These are phyloP conservation scores for Scaptomyza montana DNA, from an alignment of 1,140 invertebrate species.

Conservation along the genomic window DNA sequence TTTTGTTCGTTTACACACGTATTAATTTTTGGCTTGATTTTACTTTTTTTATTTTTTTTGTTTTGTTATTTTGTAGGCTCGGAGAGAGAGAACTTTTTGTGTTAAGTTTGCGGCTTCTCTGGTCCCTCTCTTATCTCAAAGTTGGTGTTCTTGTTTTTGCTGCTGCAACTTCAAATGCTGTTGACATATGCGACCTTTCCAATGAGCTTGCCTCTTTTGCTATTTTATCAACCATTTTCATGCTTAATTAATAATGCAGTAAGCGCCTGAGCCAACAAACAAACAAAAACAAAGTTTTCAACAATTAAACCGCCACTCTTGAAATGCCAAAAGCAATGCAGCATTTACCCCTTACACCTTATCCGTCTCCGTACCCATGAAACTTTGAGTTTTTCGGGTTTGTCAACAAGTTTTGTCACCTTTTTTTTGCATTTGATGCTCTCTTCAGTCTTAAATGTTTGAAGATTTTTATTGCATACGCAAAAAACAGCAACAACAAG, in stretches of 20 bases:
- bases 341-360: conserved; percentile 1
- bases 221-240: conserved; percentile 43
- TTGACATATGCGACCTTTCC: conserved; percentile 49
- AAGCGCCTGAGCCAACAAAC: conserved; percentile 41
- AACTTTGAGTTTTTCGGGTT: conserved; percentile 20
- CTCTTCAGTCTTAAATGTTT: conserved; percentile 29
- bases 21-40: conserved; percentile 60
- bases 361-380: neutral
- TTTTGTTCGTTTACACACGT: conserved; percentile 59
- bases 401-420: conserved; percentile 19
- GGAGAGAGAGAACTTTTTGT: conserved; percentile 18
- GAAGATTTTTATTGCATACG: conserved; percentile 10
- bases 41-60: neutral
- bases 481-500: neutral
- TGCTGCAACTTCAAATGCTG: conserved; percentile 36
- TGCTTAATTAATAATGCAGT: conserved; percentile 70
- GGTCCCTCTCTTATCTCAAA: neutral
- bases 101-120: conserved; percentile 50
- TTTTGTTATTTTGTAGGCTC: neutral
- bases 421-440: conserved; percentile 6
- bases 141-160: neutral
- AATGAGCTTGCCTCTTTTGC: conserved; percentile 11
- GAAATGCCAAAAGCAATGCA: conserved; percentile 29
- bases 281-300: conserved; percentile 26
- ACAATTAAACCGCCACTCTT: conserved; percentile 49